Evolutionary conservation across 2,888 invertebrate genomes (phyloP), one percentile per base, ranked within the genome.

Genomic region (Hypena proboscidalis): DNA sequence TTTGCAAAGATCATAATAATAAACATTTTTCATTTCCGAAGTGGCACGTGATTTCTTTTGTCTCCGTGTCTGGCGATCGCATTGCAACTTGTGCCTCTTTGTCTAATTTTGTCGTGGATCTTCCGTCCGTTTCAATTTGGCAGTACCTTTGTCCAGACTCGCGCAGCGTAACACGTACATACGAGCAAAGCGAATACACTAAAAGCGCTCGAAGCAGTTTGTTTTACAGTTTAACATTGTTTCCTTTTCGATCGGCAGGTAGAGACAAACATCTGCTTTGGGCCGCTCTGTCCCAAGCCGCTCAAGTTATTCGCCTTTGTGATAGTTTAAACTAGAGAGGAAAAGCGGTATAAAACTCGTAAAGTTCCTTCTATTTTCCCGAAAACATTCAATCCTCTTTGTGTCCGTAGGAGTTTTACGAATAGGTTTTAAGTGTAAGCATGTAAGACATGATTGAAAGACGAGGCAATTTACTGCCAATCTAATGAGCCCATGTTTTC

Each of bases 141-240:
- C 42, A 45, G 55, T 52, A 61, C 55, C 60, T 71, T 70, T 74
- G 67, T 64, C 62, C 64, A 58, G 67, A 52, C 64, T 67, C 55
- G 56, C 60, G 56, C 55, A 67, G 52, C 35, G 19, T 51, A 47
- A 46, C 60, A 52, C 50, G 67, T 47, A 39, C 34, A 38, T 50
- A 68, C 72, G 60, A 66, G 58, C 22, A 34, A 41, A 45, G 32
- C 6, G 39, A 56, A 48, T 37, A 46, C 65, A 58, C 60, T 67
- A 67, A 74, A 71, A 80, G 70, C 65, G 75, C 78, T 77, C 67
- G 60, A 62, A 75, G 80, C 73, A 76, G 77, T 81, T 82, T 83
- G 82, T 85, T 84, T 81, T 80, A 79, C 74, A 84, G 80, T 84
- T 85, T 80, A 83, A 85, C 82, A 82, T 83, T 85, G 83, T 88